A percentile compares a stretch with the other conserved stretches of the same genome.
Conservation (phyloP, 2,113 vertebrate genomes). For the Zeus faber region DNA sequence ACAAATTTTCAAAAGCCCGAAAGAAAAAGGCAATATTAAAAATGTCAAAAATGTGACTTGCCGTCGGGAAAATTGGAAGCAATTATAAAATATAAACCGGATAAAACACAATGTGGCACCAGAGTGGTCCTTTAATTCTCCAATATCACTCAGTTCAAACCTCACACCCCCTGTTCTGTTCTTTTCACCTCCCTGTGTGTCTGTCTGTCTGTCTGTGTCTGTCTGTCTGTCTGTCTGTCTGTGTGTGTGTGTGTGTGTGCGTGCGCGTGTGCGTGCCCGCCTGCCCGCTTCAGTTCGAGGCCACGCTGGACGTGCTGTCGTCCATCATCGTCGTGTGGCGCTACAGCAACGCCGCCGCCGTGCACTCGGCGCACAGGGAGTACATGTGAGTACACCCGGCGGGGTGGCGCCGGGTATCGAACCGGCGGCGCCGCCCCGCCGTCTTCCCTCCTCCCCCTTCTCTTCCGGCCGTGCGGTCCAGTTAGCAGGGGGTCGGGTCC, state of each 20-base stretch:
- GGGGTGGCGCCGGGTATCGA: background rate
- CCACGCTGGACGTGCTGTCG: slow-evolving; percentile 91
- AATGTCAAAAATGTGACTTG: too few relatives aligned
- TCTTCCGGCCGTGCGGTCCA: too few relatives aligned
- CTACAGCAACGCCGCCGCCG: slow-evolving; percentile 96
- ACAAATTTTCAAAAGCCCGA: too few relatives aligned
- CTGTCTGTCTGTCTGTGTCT: background rate
- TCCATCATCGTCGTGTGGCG: slow-evolving; percentile 96
- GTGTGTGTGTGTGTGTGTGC: background rate
- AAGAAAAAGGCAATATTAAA: too few relatives aligned
- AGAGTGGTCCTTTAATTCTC: too few relatives aligned
- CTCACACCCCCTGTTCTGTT: background rate
- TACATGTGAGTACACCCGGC: slow-evolving; percentile 86
- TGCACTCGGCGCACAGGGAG: slow-evolving; percentile 95
- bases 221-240: background rate
- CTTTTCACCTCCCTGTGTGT: background rate
- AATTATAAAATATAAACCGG: too few relatives aligned
- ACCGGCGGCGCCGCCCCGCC: too few relatives aligned
- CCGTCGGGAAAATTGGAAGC: too few relatives aligned
- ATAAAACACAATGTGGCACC: too few relatives aligned
- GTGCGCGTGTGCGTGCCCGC: background rate
- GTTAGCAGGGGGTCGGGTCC: too few relatives aligned
- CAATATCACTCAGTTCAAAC: background rate
- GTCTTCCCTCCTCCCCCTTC: too few relatives aligned
- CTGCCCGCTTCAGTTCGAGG: slow-evolving; percentile 85